These are phyloP conservation scores for Onychostruthus taczanowskii DNA, from an alignment of 2,113 vertebrate species.

Conservation along the genomic window DNA sequence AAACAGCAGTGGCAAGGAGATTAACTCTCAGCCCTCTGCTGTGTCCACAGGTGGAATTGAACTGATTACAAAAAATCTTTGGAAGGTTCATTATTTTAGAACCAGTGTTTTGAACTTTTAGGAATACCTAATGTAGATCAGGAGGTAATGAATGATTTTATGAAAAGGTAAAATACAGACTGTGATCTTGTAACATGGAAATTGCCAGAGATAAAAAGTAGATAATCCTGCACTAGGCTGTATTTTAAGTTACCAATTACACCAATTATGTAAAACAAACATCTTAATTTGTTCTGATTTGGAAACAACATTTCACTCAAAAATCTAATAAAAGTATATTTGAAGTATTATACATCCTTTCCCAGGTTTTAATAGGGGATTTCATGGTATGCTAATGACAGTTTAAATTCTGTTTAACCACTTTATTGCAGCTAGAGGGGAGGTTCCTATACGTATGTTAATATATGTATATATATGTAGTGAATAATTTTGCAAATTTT, in stretches of 20 bases:
- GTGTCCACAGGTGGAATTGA: not conserved
- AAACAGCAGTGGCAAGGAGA: not conserved
- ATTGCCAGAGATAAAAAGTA: not conserved
- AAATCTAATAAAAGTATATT: not conserved
- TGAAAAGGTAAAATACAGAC: not conserved
- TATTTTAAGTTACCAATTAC: not conserved
- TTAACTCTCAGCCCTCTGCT: not conserved
- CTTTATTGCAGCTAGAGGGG: not conserved
- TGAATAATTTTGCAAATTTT: not conserved
- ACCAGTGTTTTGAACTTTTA: not conserved
- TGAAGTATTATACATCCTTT: not conserved
- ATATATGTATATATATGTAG: rapidly evolving
- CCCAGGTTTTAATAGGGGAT: not conserved
- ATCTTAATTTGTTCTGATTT: not conserved
- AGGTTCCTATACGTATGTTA: not conserved
- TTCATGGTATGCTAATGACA: not conserved
- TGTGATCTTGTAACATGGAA: not conserved
- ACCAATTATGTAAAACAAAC: conserved; percentile 12
- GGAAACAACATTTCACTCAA: not conserved
- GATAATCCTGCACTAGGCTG: not conserved
- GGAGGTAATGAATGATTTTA: not conserved
- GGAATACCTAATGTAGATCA: not conserved
- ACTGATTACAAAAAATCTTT: not conserved
- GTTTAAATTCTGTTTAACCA: not conserved
- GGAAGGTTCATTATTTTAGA: not conserved